These are phyloP conservation scores for Galerucella nymphaeae DNA, from an alignment of 2,888 invertebrate genomes.

Conservation along the genomic window DNA sequence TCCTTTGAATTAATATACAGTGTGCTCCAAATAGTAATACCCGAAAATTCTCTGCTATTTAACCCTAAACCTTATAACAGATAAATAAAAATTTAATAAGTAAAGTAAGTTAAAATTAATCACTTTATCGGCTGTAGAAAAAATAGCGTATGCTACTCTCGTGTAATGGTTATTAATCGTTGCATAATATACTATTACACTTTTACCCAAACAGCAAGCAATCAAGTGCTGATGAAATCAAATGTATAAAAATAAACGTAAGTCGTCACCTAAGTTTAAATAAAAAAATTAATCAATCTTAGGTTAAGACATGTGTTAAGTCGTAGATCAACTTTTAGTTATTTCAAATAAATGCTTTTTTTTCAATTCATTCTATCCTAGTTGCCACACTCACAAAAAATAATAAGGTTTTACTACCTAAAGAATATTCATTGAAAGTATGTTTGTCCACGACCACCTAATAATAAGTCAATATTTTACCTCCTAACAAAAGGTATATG, in stretches of 20 bases:
- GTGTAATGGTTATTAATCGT: too few relatives aligned
- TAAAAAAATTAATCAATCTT: constrained; percentile 15
- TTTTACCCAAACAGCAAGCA: not conserved
- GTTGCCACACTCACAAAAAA: constrained; percentile 16
- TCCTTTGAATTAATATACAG: not conserved
- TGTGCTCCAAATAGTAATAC: not conserved
- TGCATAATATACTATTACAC: not conserved
- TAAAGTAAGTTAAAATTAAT: too few relatives aligned
- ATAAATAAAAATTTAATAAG: too few relatives aligned
- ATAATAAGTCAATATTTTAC: too few relatives aligned
- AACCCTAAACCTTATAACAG: too few relatives aligned
- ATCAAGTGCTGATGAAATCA: not conserved
- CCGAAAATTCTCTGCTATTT: not conserved
- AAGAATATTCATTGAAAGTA: not conserved
- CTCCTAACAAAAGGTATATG: too few relatives aligned
- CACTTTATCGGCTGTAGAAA: too few relatives aligned
- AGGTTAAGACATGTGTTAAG: constrained; percentile 26
- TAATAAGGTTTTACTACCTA: constrained; percentile 12
- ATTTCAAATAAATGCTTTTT: constrained; percentile 27
- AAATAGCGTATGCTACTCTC: too few relatives aligned
- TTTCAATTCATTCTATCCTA: too few relatives aligned
- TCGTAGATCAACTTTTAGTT: constrained; percentile 39
- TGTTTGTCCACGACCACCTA: too few relatives aligned
- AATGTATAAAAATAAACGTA: not conserved
- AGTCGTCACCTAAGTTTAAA: not conserved